Percentiles rank a stretch among this genome's conserved stretches.
Evolutionary conservation across 1,140 invertebrate genomes (phyloP).

Genomic region (Aphelenchoides fujianensis): DNA sequence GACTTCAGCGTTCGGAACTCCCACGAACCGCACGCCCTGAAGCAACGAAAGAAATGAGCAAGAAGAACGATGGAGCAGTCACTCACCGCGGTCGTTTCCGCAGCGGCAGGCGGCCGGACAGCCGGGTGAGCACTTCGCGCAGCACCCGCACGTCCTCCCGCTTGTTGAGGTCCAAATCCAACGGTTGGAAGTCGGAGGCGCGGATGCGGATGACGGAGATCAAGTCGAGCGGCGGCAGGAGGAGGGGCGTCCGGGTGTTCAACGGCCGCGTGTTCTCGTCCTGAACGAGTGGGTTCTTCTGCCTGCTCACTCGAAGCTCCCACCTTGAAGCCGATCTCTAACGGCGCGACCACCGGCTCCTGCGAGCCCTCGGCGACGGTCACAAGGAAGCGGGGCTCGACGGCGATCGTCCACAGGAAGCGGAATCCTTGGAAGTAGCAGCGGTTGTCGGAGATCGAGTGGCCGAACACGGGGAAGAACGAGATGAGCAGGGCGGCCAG

Average conservation of each 20-base stretch:
- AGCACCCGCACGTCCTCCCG: constrained; percentile 3
- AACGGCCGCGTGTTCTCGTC: constrained; percentile 12
- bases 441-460: constrained; percentile 40
- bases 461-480: constrained; percentile 42
- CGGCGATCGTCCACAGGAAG: constrained; percentile 41
- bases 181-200: background rate
- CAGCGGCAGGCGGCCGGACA: constrained; percentile 19
- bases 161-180: constrained; percentile 10
- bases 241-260: constrained; percentile 5
- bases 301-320: background rate
- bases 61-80: background rate
- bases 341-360: constrained; percentile 3
- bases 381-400: constrained; percentile 27
- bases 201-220: background rate
- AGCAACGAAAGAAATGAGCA: background rate
- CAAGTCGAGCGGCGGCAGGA: constrained; percentile 15
- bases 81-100: background rate
- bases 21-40: constrained; percentile 2
- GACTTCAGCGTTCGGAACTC: constrained; percentile 9
- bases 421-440: constrained; percentile 45
- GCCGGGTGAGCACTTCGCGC: background rate
- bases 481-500: constrained; percentile 41
- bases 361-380: constrained; percentile 19
- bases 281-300: background rate
- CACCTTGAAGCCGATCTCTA: constrained; percentile 15